phyloP scores from a whole-genome alignment of 2,888 invertebrate genomes.

The Cosmia pyralina region DNA sequence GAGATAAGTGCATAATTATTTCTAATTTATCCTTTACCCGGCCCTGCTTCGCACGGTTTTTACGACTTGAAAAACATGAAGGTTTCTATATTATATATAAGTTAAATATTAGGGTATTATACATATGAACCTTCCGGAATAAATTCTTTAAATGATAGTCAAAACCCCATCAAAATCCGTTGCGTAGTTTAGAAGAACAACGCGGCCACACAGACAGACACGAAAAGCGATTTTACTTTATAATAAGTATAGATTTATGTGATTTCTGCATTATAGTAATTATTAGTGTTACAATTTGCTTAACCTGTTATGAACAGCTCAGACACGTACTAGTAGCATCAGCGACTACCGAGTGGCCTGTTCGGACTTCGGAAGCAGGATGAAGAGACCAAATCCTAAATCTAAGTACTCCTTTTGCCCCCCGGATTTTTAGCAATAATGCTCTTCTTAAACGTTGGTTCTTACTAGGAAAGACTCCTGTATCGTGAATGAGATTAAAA shows the following conservation, averaged over 20 bases:
- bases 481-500: not conserved
- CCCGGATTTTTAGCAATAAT: not conserved
- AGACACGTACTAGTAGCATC: slow-evolving; percentile 4
- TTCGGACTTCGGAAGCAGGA: slow-evolving; percentile 1
- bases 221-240: too few relatives aligned
- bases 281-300: slow-evolving; percentile 1
- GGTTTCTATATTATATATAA: too few relatives aligned
- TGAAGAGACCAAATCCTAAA: slow-evolving; percentile 3
- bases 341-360: not conserved
- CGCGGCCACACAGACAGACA: too few relatives aligned
- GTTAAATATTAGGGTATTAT: too few relatives aligned
- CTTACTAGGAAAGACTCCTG: not conserved
- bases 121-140: too few relatives aligned
- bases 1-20: slow-evolving; percentile 3
- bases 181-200: too few relatives aligned
- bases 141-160: too few relatives aligned
- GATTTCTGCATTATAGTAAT: not conserved
- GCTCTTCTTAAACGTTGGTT: not conserved
- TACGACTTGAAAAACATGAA: too few relatives aligned
- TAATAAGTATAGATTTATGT: too few relatives aligned
- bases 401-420: not conserved
- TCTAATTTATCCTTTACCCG: not conserved
- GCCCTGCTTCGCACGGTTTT: too few relatives aligned
- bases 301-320: slow-evolving; percentile 3
- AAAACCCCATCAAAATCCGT: too few relatives aligned